A percentile compares a stretch with the other conserved stretches of the same genome.
These are phyloP conservation scores for Sclerurus mexicanus DNA, from an alignment of 2,113 vertebrate genomes.

Conservation along the genomic window DNA sequence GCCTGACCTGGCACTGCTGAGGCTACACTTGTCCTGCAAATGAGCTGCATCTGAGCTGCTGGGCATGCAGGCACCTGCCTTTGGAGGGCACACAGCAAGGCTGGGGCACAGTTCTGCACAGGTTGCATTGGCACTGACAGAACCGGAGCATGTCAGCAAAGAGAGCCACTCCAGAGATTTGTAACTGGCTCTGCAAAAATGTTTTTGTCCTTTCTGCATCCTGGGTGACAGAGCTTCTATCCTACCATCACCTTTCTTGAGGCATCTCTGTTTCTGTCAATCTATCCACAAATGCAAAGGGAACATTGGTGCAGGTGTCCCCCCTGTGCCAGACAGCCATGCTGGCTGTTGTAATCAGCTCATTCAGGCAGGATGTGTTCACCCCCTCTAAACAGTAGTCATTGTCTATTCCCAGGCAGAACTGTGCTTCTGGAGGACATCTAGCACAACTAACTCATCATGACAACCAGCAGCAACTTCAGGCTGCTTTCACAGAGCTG, in stretches of 20 bases:
- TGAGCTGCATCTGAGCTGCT: not conserved
- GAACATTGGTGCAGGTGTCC: not conserved
- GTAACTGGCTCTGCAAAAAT: not conserved
- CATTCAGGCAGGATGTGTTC: not conserved
- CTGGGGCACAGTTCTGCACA: not conserved
- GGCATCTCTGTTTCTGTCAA: not conserved
- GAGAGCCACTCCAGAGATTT: not conserved
- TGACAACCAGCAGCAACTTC: constrained; percentile 61
- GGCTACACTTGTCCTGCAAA: not conserved
- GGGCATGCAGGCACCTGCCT: not conserved
- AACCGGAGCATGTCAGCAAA: not conserved
- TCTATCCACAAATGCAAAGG: not conserved
- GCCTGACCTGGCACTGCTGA: not conserved
- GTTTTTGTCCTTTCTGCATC: not conserved
- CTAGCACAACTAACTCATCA: constrained; percentile 50
- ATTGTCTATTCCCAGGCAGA: constrained; percentile 14
- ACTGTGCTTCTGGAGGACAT: constrained; percentile 1
- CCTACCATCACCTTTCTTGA: not conserved
- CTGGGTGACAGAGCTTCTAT: not conserved
- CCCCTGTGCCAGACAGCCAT: rapidly evolving
- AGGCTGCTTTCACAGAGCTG: constrained; percentile 41
- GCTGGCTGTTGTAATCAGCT: constrained; percentile 3
- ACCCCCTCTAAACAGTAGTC: not conserved
- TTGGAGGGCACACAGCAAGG: not conserved
- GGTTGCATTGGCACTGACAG: rapidly evolving